Conservation (phyloP, 2,888 invertebrate genomes). For the Drosophila birchii region DNA sequence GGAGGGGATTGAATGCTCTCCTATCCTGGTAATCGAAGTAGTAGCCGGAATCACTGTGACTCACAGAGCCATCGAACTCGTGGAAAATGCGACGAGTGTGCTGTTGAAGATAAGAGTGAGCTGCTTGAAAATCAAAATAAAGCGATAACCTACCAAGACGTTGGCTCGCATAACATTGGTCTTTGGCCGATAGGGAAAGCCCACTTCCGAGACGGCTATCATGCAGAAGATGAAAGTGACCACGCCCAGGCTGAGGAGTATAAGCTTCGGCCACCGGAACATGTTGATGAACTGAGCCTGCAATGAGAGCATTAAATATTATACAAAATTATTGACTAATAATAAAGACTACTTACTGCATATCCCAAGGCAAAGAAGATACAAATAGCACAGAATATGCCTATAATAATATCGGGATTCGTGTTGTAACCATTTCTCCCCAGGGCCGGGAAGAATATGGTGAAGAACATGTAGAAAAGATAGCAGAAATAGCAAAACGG, state of each 20-base stretch:
- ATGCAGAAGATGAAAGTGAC: conserved; percentile 76
- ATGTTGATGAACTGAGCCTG: conserved; percentile 81
- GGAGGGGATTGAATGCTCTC: conserved; percentile 51
- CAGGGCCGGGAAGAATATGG: conserved; percentile 87
- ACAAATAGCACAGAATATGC: conserved; percentile 81
- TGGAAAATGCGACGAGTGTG: conserved; percentile 85
- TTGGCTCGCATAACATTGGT: conserved; percentile 85
- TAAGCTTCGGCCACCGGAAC: conserved; percentile 73
- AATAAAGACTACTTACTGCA: conserved; percentile 79
- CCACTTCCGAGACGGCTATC: conserved; percentile 85
- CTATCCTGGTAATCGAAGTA: conserved; percentile 85
- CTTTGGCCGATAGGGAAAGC: conserved; percentile 87
- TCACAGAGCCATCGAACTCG: conserved; percentile 74
- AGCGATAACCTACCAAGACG: conserved; percentile 84
- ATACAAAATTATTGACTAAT: conserved; percentile 71
- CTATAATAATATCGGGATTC: conserved; percentile 87
- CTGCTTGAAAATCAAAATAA: neutral
- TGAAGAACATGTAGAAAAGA: conserved; percentile 84
- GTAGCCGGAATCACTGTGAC: conserved; percentile 84
- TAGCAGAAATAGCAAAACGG: conserved; percentile 85
- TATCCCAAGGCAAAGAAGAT: conserved; percentile 80
- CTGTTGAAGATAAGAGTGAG: conserved; percentile 67
- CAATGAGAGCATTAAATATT: conserved; percentile 65
- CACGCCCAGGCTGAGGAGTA: conserved; percentile 80
- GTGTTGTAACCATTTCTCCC: conserved; percentile 85